These are phyloP conservation scores for Oasisia sp. DNA, from an alignment of 2,888 invertebrate species.

Conservation along the genomic window DNA sequence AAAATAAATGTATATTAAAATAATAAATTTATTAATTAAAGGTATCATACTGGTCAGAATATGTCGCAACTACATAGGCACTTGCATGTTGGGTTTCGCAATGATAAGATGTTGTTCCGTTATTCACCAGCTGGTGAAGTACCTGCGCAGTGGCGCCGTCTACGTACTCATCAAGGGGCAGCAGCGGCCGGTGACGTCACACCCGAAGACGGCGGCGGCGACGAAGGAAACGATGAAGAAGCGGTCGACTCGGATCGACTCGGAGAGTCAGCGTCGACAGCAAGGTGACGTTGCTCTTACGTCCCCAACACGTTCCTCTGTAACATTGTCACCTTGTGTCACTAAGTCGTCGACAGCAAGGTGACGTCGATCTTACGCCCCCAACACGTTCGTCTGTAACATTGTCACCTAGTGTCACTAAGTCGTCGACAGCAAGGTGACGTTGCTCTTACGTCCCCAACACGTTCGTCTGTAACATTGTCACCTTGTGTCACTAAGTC, in stretches of 20 bases:
- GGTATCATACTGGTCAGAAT: background rate
- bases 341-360: conserved; percentile 36
- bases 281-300: conserved; percentile 23
- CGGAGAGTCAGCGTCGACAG: conserved; percentile 39
- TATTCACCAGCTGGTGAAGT: conserved; percentile 65
- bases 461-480: too few relatives aligned
- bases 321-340: too few relatives aligned
- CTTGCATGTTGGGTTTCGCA: too few relatives aligned
- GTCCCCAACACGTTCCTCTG: too few relatives aligned
- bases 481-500: conserved; percentile 18
- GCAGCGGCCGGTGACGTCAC: conserved; percentile 61
- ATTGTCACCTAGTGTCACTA: too few relatives aligned
- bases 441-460: background rate
- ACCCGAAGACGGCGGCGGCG: conserved; percentile 46
- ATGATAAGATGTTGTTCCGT: background rate
- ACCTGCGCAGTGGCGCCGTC: conserved; percentile 66
- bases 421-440: conserved; percentile 37
- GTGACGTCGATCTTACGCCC: background rate
- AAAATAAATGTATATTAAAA: too few relatives aligned
- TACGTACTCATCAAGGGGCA: conserved; percentile 69
- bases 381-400: background rate
- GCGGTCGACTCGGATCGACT: conserved; percentile 34
- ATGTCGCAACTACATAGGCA: background rate
- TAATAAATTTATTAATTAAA: too few relatives aligned
- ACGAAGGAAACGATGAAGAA: conserved; percentile 49